Evolutionary conservation across 2,113 vertebrate species (phyloP).

Genomic region (zebrafish (Danio rerio)): GRCz12tu NC_133180.1:53588501-53589000

Average conservation of each 20-base stretch:
- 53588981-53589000: constrained; percentile 82
- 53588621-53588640: too few species aligned
- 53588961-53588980: constrained; percentile 78
- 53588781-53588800: constrained; percentile 48
- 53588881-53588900: constrained; percentile 71
- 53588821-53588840: constrained; percentile 35
- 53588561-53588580: too few species aligned
- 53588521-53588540: too few species aligned
- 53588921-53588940: constrained; percentile 79
- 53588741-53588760: constrained; percentile 27
- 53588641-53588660: too few species aligned
- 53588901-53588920: constrained; percentile 83
- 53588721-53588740: constrained; percentile 12
- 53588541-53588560: too few species aligned
- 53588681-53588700: constrained; percentile 1
- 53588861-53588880: constrained; percentile 47
- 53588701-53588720: neutral
- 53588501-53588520: too few species aligned
- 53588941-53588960: constrained; percentile 81
- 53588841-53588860: constrained; percentile 46
- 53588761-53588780: constrained; percentile 29
- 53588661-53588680: constrained; percentile 16
- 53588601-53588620: too few species aligned
- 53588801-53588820: constrained; percentile 29
- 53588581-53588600: too few species aligned